Percentiles rank a stretch among this genome's conserved stretches.
These are phyloP conservation scores for Benthosema pterotum DNA, from an alignment of 2,797 vertebrate genomes.

Conservation along the genomic window DNA sequence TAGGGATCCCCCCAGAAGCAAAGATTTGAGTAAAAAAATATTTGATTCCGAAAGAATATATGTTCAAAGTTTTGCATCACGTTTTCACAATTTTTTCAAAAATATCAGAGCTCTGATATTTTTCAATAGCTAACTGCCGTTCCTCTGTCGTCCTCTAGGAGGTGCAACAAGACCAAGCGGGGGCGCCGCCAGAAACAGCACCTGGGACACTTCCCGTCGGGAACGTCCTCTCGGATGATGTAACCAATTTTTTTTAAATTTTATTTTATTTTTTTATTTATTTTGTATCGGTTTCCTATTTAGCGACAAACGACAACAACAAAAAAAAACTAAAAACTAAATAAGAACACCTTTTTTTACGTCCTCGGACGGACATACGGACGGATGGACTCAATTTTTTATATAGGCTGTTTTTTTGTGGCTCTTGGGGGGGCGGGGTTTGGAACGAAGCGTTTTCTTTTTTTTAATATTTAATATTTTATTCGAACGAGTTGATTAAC, in stretches of 20 bases:
- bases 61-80: too few relatives aligned
- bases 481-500: slow-evolving; percentile 41
- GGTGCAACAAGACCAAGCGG: slow-evolving; percentile 95
- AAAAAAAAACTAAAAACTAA: not conserved
- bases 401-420: slow-evolving; percentile 84
- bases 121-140: not conserved
- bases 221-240: slow-evolving; percentile 96
- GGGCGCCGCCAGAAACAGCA: slow-evolving; percentile 98
- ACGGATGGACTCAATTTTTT: slow-evolving; percentile 88
- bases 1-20: too few relatives aligned
- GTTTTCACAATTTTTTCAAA: too few relatives aligned
- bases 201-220: slow-evolving; percentile 94
- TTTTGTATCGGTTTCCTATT: slow-evolving; percentile 15
- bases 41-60: too few relatives aligned
- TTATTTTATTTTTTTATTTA: slow-evolving; percentile 70
- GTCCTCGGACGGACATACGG: slow-evolving; percentile 59
- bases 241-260: slow-evolving; percentile 75
- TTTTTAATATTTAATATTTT: slow-evolving; percentile 27
- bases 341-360: slow-evolving; percentile 51
- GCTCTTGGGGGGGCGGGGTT: slow-evolving; percentile 43
- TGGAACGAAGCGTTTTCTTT: not conserved
- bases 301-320: too few relatives aligned
- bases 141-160: slow-evolving; percentile 74
- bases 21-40: too few relatives aligned
- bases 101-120: too few relatives aligned